phyloP scores from a whole-genome alignment of 2,797 vertebrate genomes.

The Knipowitschia caucasica region DNA sequence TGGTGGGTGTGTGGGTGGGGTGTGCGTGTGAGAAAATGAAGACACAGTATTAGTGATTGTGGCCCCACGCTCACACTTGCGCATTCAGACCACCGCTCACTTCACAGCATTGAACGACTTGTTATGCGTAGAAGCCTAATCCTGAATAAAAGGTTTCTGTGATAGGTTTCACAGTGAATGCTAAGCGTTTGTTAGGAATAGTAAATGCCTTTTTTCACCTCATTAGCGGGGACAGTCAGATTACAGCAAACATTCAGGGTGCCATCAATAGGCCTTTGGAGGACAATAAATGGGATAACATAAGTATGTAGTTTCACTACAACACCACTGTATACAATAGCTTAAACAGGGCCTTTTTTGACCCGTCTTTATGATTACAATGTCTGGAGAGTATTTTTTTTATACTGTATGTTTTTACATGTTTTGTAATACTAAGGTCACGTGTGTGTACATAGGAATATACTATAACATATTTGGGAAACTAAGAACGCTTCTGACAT shows the following conservation, averaged over 20 bases:
- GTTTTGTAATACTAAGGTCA: neutral
- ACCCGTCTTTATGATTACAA: too few species aligned
- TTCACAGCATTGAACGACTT: conserved; percentile 60
- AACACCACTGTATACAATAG: too few species aligned
- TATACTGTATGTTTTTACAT: too few species aligned
- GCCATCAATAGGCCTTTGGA: conserved; percentile 21
- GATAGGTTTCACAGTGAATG: conserved; percentile 62
- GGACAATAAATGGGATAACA: conserved; percentile 23
- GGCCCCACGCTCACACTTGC: conserved; percentile 54
- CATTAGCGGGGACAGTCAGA: conserved; percentile 51
- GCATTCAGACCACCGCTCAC: conserved; percentile 52
- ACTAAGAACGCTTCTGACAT: conserved; percentile 58
- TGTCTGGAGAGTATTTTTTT: too few species aligned
- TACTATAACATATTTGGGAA: conserved; percentile 29
- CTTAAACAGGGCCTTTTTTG: too few species aligned
- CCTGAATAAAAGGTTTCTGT: conserved; percentile 57
- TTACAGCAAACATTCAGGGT: conserved; percentile 21
- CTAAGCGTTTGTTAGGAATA: conserved; percentile 63
- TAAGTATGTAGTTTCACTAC: conserved; percentile 12
- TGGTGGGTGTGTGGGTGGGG: too few species aligned
- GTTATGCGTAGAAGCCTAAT: conserved; percentile 55
- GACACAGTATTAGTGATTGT: conserved; percentile 48
- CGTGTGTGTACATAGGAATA: neutral
- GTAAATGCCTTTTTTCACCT: conserved; percentile 58
- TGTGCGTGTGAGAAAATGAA: conserved; percentile 54